A percentile compares a stretch with the other conserved stretches of the same genome.
Conservation (phyloP, 2,888 invertebrate species). For the Hybos culiciformis region DNA sequence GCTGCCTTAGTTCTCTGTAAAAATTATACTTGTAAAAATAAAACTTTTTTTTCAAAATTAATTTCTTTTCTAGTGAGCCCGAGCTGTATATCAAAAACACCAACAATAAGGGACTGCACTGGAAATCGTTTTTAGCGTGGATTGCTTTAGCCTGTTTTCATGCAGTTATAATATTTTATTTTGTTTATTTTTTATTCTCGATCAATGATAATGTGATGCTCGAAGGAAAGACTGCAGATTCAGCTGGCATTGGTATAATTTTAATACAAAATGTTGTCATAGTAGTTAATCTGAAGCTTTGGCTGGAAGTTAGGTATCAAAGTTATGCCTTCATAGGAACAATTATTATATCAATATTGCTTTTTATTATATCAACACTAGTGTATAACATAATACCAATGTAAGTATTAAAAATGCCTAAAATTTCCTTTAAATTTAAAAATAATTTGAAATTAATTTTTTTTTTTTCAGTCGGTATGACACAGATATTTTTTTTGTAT, state of each 20-base stretch:
- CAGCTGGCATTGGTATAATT: slow-evolving; percentile 46
- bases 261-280: slow-evolving; percentile 44
- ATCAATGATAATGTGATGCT: slow-evolving; percentile 38
- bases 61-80: slow-evolving; percentile 42
- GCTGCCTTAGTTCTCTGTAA: too few relatives aligned
- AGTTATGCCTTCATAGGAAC: slow-evolving; percentile 40
- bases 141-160: slow-evolving; percentile 47
- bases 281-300: slow-evolving; percentile 46
- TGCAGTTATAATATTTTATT: slow-evolving; percentile 45
- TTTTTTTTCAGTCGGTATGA: slow-evolving; percentile 34
- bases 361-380: slow-evolving; percentile 41
- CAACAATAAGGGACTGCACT: slow-evolving; percentile 49
- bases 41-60: background rate
- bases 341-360: slow-evolving; percentile 41
- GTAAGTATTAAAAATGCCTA: slow-evolving; percentile 38
- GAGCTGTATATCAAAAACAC: slow-evolving; percentile 49
- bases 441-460: background rate
- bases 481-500: slow-evolving; percentile 44
- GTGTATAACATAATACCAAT: slow-evolving; percentile 43
- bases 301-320: slow-evolving; percentile 47
- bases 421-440: background rate
- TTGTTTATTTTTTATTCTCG: slow-evolving; percentile 36
- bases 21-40: too few relatives aligned
- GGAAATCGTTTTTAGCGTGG: slow-evolving; percentile 50
- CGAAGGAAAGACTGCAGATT: slow-evolving; percentile 39